Evolutionary conservation across 2,797 vertebrate genomes (phyloP), one percentile per base, ranked within the genome.

Genomic region (Esox masquinongy): DNA sequence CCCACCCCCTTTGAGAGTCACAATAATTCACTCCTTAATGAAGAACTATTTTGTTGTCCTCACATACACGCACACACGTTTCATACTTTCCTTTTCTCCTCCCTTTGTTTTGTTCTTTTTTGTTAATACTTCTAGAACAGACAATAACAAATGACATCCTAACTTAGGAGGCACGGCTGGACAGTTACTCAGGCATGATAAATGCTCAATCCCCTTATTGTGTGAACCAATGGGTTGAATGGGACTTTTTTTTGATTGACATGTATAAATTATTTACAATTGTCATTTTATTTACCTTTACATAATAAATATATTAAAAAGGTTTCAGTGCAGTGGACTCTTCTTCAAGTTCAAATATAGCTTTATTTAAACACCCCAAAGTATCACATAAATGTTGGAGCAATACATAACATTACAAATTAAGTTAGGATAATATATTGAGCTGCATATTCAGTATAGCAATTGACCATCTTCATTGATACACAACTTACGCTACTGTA

Each of bases 301-400:
- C 31, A 73, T 72, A 91, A 88, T 91, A 91, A 90, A 88, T 90
- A 91, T 89, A 89, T 81, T 47, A 49, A 29, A 24, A 77, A 80
- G 78, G 29, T 88, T 85, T 86, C 80, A 75, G 79, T 75, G 74
- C 67, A 19, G 39, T 72, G 78, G 34, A 22, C n/a, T 36, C 36
- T 22, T 68, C 39, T 68, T 29, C 19, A 63, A 2, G 74, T 22
- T 81, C 72, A 80, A 81, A 85, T 85, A 78, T 75, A 71, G 66
- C 70, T 90, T 90, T 87, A 90, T 84, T 90, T 68, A 71, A 83
- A 84, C 83, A 83, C 73, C 75, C 71, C 50, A 24, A 64, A 79
- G 71, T 39, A 79, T 47, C 26, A n/a, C n/a, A 59, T 8, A 47
- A 43, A 49, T 51, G 70, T 78, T 51, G 47, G 68, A 43, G 75